Percentiles rank a stretch among this genome's conserved stretches.
These are phyloP conservation scores for Gastrophryne carolinensis DNA, from an alignment of 2,797 vertebrate genomes.

Conservation along the genomic window DNA sequence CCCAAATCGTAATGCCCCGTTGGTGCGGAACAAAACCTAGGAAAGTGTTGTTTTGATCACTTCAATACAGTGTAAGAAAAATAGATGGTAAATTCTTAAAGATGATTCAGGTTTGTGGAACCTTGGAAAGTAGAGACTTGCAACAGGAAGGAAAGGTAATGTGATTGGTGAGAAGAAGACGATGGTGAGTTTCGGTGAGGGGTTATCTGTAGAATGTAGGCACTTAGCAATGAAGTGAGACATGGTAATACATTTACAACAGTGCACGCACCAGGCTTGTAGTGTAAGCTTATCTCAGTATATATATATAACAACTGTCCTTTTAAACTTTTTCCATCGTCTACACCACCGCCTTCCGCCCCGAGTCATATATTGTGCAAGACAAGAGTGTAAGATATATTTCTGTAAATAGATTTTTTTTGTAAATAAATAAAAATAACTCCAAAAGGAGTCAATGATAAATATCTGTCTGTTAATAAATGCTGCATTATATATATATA, in stretches of 20 bases:
- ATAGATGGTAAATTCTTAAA: too few relatives aligned
- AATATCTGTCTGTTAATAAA: not conserved
- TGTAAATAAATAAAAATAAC: not conserved
- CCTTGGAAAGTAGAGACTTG: too few relatives aligned
- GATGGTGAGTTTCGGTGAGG: not conserved
- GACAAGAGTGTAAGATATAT: slow-evolving; percentile 13
- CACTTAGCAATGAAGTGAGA: slow-evolving; percentile 44
- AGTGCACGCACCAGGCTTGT: not conserved
- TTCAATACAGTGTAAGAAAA: too few relatives aligned
- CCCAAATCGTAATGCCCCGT: too few relatives aligned
- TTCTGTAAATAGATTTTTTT: not conserved
- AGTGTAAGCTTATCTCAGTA: not conserved
- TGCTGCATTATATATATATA: slow-evolving; percentile 9
- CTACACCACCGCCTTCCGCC: not conserved
- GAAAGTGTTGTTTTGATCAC: too few relatives aligned
- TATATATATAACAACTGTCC: not conserved
- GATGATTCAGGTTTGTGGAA: too few relatives aligned
- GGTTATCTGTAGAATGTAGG: slow-evolving; percentile 36
- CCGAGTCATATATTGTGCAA: slow-evolving; percentile 21
- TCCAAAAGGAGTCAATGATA: not conserved
- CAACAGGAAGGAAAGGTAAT: not conserved
- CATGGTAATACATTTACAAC: not conserved
- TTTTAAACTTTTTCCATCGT: not conserved
- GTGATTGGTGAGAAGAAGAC: not conserved
- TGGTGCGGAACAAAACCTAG: too few relatives aligned